These are phyloP conservation scores for Falco biarmicus DNA, from an alignment of 2,797 vertebrate species.

Conservation along the genomic window DNA sequence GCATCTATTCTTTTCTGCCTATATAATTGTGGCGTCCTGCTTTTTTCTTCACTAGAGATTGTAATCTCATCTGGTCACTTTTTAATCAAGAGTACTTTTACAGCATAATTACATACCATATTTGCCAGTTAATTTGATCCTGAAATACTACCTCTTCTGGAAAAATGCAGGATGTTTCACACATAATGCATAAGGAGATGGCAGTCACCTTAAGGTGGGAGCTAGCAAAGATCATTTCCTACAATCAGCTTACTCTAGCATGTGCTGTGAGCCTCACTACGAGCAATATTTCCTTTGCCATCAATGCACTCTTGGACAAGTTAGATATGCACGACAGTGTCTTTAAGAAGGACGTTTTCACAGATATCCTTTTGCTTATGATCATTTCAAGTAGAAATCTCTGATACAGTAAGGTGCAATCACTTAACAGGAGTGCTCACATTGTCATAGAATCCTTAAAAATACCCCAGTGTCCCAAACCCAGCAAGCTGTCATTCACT, in stretches of 20 bases:
- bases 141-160: background rate
- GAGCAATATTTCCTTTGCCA: background rate
- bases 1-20: background rate
- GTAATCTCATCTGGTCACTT: slow-evolving; percentile 13
- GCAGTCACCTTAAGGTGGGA: background rate
- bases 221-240: background rate
- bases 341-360: background rate
- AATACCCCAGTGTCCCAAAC: background rate
- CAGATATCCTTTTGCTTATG: background rate
- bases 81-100: background rate
- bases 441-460: background rate
- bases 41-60: background rate
- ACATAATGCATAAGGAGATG: background rate
- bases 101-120: background rate
- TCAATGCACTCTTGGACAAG: background rate
- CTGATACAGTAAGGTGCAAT: background rate
- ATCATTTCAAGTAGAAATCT: background rate
- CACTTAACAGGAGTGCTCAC: background rate
- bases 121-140: background rate
- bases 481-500: background rate
- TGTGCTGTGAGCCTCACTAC: background rate
- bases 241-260: background rate
- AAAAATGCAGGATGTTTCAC: background rate
- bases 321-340: background rate
- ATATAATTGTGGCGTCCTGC: background rate